Percentiles rank a stretch among this genome's conserved stretches.
These are phyloP conservation scores for Auanema sp. DNA, from an alignment of 2,888 invertebrate genomes.

Conservation along the genomic window DNA sequence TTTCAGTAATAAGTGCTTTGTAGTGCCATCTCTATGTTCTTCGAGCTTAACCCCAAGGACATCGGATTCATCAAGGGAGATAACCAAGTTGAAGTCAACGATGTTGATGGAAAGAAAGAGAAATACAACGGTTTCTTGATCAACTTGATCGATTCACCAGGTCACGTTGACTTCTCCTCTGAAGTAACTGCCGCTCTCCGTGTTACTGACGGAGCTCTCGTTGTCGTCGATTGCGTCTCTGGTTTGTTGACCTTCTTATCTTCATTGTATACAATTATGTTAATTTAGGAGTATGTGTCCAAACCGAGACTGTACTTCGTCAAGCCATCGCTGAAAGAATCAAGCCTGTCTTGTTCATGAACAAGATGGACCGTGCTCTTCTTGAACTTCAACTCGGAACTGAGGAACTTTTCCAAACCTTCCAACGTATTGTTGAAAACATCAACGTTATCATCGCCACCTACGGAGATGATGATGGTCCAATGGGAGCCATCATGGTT, in stretches of 20 bases:
- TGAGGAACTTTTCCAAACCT: constrained; percentile 91
- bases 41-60: constrained; percentile 93
- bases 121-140: constrained; percentile 91
- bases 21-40: constrained; percentile 99
- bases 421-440: constrained; percentile 97
- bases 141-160: constrained; percentile 99
- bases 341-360: constrained; percentile 99
- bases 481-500: constrained; percentile 97
- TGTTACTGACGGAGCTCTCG: constrained; percentile 98
- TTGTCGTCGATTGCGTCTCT: constrained; percentile 99
- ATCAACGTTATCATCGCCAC: constrained; percentile 99
- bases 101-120: constrained; percentile 73
- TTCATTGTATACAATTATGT: neutral
- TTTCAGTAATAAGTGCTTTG: constrained; percentile 6
- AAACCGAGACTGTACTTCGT: constrained; percentile 98
- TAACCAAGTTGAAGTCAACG: constrained; percentile 37
- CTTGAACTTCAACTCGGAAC: constrained; percentile 92
- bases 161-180: constrained; percentile 97
- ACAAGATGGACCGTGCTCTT: constrained; percentile 99
- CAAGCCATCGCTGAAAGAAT: constrained; percentile 99
- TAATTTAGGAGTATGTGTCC: constrained; percentile 92
- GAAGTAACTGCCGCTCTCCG: constrained; percentile 98
- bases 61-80: constrained; percentile 81
- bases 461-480: constrained; percentile 93
- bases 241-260: constrained; percentile 71